Conservation (phyloP, 2,888 invertebrate genomes). For the Blastobasis adustella region DNA sequence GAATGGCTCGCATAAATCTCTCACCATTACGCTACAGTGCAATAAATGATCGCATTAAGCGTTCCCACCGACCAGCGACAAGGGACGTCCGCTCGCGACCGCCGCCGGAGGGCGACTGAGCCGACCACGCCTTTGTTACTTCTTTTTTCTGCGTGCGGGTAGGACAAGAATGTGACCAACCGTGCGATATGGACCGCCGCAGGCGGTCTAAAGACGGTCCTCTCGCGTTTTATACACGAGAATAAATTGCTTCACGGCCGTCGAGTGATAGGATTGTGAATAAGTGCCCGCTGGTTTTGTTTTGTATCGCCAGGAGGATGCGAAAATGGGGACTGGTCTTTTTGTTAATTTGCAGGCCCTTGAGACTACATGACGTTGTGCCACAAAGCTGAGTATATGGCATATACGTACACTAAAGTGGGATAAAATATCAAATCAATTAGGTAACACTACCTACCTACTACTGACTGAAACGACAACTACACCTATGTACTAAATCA, state of each 20-base stretch:
- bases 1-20: slow-evolving; percentile 16
- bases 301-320: too few species aligned
- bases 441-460: too few species aligned
- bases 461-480: too few species aligned
- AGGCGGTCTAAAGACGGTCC: slow-evolving; percentile 38
- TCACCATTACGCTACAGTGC: slow-evolving; percentile 26
- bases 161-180: slow-evolving; percentile 57
- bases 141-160: slow-evolving; percentile 40
- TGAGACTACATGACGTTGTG: too few species aligned
- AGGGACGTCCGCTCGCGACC: slow-evolving; percentile 43
- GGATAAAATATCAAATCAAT: too few species aligned
- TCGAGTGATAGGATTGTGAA: background rate
- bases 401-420: too few species aligned
- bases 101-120: slow-evolving; percentile 42
- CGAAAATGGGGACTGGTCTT: background rate
- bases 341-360: background rate
- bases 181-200: slow-evolving; percentile 55
- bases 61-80: slow-evolving; percentile 45
- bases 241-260: background rate
- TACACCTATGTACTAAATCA: too few species aligned
- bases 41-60: slow-evolving; percentile 36
- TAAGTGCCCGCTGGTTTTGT: too few species aligned
- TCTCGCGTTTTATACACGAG: slow-evolving; percentile 22
- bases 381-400: too few species aligned
- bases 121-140: slow-evolving; percentile 17